phyloP scores from a whole-genome alignment of 1,140 invertebrate genomes.

The Drosophila pallidifrons region DNA sequence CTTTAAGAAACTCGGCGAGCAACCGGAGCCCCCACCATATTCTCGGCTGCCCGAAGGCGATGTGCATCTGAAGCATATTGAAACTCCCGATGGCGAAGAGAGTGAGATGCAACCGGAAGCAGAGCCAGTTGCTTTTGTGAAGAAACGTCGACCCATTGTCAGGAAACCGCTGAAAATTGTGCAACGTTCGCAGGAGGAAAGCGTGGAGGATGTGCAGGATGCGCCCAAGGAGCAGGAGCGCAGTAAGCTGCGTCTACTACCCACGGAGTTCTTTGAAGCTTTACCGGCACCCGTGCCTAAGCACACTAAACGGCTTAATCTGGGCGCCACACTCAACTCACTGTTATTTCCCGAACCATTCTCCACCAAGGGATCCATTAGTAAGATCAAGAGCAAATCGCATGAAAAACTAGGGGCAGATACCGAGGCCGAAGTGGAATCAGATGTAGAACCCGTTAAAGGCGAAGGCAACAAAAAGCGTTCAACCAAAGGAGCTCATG shows the following conservation, averaged over 20 bases:
- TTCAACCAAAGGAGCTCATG: conserved; percentile 36
- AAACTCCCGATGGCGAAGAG: conserved; percentile 71
- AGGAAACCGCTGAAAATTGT: conserved; percentile 62
- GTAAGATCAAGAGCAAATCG: conserved; percentile 36
- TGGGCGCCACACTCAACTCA: conserved; percentile 68
- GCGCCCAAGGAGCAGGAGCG: conserved; percentile 23
- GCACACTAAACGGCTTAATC: conserved; percentile 43
- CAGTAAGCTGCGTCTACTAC: conserved; percentile 47
- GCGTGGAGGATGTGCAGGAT: conserved; percentile 18
- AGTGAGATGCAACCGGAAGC: conserved; percentile 42
- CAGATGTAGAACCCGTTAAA: conserved; percentile 55
- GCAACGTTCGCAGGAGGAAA: conserved; percentile 36
- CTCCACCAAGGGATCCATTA: conserved; percentile 55
- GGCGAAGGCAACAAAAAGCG: conserved; percentile 41
- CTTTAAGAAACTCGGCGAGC: conserved; percentile 72
- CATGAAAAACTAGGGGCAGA: conserved; percentile 32
- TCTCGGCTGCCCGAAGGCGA: conserved; percentile 71
- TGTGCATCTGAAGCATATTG: conserved; percentile 72
- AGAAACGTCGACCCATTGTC: conserved; percentile 26
- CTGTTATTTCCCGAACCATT: conserved; percentile 78
- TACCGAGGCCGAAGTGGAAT: conserved; percentile 47
- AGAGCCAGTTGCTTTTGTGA: conserved; percentile 35
- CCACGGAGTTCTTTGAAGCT: conserved; percentile 77
- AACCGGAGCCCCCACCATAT: conserved; percentile 66
- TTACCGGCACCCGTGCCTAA: conserved; percentile 48